Conservation (phyloP, 2,113 vertebrate genomes). For the Gadus macrocephalus region DNA sequence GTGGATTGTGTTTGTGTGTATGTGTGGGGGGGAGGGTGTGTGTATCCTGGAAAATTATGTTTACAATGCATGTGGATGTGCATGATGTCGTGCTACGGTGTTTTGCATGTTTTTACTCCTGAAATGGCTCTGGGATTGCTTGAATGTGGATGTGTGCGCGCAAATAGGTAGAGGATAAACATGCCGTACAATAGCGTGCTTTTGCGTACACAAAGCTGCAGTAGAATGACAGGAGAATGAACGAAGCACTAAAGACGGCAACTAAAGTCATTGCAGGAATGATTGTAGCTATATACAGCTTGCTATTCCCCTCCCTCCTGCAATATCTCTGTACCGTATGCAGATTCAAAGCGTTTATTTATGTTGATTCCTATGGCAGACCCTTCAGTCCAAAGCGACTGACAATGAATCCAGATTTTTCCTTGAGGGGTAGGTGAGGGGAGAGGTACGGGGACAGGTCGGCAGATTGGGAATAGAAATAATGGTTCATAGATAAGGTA, state of each 20-base stretch:
- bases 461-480: no score
- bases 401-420: no score
- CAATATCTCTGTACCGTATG: no score
- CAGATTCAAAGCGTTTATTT: no score
- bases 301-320: conserved; percentile 14
- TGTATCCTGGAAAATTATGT: not conserved
- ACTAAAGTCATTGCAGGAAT: conserved; percentile 5
- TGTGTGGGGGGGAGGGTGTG: not conserved
- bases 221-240: conserved; percentile 16
- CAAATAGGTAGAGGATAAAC: conserved; percentile 22
- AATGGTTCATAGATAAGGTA: no score
- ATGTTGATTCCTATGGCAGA: no score
- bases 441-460: not conserved
- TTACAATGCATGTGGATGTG: conserved; percentile 1
- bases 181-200: conserved; percentile 10
- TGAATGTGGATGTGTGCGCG: conserved; percentile 7
- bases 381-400: no score
- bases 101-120: no score
- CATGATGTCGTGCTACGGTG: not conserved
- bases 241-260: conserved; percentile 4
- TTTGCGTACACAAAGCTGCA: conserved; percentile 18
- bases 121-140: not conserved
- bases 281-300: conserved; percentile 8
- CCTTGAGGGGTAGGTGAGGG: not conserved
- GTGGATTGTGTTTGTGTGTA: conserved; percentile 5